These are phyloP conservation scores for Hesperia comma DNA, from an alignment of 2,888 invertebrate genomes.

Conservation along the genomic window DNA sequence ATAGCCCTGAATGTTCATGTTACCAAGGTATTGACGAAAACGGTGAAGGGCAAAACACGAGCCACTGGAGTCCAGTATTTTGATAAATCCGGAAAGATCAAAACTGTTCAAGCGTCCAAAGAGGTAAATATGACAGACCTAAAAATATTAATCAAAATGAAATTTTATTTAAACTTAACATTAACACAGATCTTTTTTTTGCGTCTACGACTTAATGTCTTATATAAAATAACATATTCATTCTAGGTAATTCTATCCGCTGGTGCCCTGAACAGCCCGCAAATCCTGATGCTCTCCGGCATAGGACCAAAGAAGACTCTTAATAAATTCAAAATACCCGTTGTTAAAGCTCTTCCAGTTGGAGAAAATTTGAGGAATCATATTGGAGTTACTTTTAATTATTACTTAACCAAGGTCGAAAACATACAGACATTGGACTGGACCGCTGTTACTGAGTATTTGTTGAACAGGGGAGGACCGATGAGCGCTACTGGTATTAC, in stretches of 20 bases:
- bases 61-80: conserved; percentile 84
- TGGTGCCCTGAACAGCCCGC: conserved; percentile 87
- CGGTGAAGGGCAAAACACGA: conserved; percentile 44
- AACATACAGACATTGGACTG: conserved; percentile 82
- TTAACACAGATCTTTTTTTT: too few species aligned
- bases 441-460: conserved; percentile 81
- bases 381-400: conserved; percentile 73
- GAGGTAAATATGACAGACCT: conserved; percentile 62
- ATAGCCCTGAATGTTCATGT: conserved; percentile 84
- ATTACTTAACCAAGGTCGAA: conserved; percentile 67
- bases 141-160: too few species aligned
- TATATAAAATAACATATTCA: not conserved
- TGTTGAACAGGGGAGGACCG: conserved; percentile 81
- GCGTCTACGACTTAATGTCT: too few species aligned
- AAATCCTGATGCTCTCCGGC: conserved; percentile 87
- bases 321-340: conserved; percentile 72
- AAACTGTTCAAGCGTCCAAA: conserved; percentile 71
- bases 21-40: conserved; percentile 77
- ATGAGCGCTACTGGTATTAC: conserved; percentile 86
- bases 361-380: conserved; percentile 21
- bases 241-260: conserved; percentile 83
- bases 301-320: conserved; percentile 86
- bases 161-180: too few species aligned
- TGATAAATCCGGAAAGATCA: conserved; percentile 60
- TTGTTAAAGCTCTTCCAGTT: conserved; percentile 80